A percentile compares a stretch with the other conserved stretches of the same genome.
Evolutionary conservation across 2,888 invertebrate species (phyloP).

Genomic region (Epinotia ramella): DNA sequence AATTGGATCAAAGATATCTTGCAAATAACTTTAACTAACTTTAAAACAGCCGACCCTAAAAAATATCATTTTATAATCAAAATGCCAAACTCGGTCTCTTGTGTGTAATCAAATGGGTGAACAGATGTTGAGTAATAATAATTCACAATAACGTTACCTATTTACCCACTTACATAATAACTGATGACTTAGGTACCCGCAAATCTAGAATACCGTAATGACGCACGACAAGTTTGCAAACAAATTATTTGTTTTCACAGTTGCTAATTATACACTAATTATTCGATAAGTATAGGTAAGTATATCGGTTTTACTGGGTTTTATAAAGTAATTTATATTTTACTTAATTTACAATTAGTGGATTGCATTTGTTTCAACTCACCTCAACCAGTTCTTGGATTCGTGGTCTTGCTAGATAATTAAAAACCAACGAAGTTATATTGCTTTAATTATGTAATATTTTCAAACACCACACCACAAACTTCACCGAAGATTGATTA

Average conservation of each 20-base stretch:
- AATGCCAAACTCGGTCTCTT: constrained; percentile 11
- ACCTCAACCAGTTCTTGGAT: not conserved
- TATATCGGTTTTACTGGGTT: not conserved
- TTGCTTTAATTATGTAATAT: no score
- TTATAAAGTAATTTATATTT: not conserved
- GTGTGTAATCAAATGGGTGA: constrained; percentile 20
- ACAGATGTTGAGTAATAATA: constrained; percentile 29
- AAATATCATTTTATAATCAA: not conserved
- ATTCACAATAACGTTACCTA: constrained; percentile 20
- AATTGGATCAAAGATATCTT: no score
- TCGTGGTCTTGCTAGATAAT: not conserved
- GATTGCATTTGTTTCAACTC: not conserved
- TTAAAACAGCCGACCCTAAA: not conserved
- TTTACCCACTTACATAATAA: constrained; percentile 33
- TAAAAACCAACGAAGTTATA: no score
- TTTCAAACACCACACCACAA: no score
- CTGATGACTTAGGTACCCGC: constrained; percentile 1
- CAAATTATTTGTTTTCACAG: not conserved
- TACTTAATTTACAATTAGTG: not conserved
- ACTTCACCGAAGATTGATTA: no score
- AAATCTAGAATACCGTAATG: constrained; percentile 16
- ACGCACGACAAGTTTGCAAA: constrained; percentile 16
- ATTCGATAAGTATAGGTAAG: not conserved
- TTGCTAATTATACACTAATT: constrained; percentile 6
- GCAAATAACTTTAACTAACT: not conserved